phyloP scores from a whole-genome alignment of 2,113 vertebrate genomes.

The Phasianus colchicus region DNA sequence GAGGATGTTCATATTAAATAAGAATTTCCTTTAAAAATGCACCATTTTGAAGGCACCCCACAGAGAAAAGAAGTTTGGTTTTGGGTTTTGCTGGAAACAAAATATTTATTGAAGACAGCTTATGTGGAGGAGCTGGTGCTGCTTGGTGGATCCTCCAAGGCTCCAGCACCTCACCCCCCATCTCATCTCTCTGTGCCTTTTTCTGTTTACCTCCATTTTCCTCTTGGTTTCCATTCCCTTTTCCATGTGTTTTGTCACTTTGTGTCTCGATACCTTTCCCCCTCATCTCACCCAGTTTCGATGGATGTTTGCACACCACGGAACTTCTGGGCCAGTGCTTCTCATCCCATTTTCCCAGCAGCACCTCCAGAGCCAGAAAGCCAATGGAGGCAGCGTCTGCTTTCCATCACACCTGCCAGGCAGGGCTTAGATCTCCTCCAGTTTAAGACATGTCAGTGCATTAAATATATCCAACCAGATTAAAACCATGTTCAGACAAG shows the following conservation, averaged over 20 bases:
- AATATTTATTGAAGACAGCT: not conserved
- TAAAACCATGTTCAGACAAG: not conserved
- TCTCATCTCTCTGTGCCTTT: not conserved
- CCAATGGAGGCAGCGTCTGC: not conserved
- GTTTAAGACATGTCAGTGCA: slow-evolving; percentile 6
- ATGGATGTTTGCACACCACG: not conserved
- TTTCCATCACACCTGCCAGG: slow-evolving; percentile 47
- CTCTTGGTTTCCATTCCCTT: not conserved
- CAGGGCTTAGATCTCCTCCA: not conserved
- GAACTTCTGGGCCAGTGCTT: not conserved
- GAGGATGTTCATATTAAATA: not conserved
- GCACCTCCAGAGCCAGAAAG: not conserved
- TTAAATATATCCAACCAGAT: slow-evolving; percentile 16
- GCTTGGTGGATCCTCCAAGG: not conserved
- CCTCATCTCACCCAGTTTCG: not conserved
- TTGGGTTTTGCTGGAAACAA: not conserved
- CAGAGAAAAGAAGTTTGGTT: not conserved
- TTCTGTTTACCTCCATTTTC: not conserved
- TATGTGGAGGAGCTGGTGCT: not conserved
- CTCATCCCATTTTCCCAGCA: not conserved
- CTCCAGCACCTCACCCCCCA: fast-evolving
- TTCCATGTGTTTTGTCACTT: not conserved
- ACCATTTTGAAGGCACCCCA: fast-evolving
- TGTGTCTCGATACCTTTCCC: not conserved
- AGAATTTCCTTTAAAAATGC: not conserved